These are phyloP conservation scores for Nemopilema nomurai DNA, from an alignment of 30 jellyfish, hydroid and myxozoan genomes.

Conservation along the genomic window DNA sequence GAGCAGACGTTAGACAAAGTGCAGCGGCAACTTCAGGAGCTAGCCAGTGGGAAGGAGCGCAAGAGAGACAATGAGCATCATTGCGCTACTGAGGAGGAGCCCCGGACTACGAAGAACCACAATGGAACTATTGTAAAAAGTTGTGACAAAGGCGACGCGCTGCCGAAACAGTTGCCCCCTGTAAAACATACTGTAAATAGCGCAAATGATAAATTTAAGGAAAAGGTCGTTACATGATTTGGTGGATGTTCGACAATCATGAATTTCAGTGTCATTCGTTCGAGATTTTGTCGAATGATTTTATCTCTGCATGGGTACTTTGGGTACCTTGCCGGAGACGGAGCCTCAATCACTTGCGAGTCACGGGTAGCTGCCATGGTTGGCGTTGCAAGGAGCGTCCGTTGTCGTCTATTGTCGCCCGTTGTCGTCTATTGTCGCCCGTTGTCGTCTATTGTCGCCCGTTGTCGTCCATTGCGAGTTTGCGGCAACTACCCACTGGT, in stretches of 20 bases:
- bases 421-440: too few relatives aligned
- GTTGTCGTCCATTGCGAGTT: background rate
- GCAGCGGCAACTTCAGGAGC: slow-evolving; percentile 26
- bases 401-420: too few relatives aligned
- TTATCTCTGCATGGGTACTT: background rate
- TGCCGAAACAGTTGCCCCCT: background rate
- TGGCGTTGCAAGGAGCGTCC: background rate
- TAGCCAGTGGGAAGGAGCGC: slow-evolving; percentile 1
- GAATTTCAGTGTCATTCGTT: slow-evolving; percentile 3
- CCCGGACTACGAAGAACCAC: slow-evolving; percentile 31
- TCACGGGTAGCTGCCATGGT: background rate
- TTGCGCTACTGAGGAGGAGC: background rate
- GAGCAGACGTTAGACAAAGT: slow-evolving; percentile 20
- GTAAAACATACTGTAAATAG: slow-evolving; percentile 2
- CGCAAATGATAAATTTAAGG: background rate
- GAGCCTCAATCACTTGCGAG: background rate
- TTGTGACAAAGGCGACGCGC: slow-evolving; percentile 13
- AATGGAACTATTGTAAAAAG: slow-evolving; percentile 39
- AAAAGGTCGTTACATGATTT: background rate
- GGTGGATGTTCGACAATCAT: background rate
- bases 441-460: too few relatives aligned
- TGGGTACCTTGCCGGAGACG: background rate
- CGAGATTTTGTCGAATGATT: background rate
- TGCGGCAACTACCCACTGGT: background rate
- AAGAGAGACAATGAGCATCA: background rate